Evolutionary conservation across 2,888 invertebrate genomes (phyloP).

Genomic region (Heliconius aoede): DNA sequence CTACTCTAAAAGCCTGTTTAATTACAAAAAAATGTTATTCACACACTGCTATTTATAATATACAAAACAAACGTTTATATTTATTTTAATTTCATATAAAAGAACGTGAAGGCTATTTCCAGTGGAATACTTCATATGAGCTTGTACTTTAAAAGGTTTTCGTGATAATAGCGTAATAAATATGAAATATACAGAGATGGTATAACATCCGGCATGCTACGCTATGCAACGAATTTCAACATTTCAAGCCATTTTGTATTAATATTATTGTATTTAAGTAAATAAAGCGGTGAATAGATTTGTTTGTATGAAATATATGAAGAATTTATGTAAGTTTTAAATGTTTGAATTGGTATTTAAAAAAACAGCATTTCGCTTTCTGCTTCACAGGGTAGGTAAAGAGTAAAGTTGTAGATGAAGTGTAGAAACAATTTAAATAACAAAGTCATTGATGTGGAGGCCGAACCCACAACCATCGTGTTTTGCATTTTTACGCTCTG

Average conservation of each 20-base stretch:
- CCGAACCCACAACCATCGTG: background rate
- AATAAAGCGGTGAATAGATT: background rate
- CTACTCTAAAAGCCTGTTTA: conserved; percentile 12
- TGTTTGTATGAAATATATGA: background rate
- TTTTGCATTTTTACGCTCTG: background rate
- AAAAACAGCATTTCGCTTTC: too few species aligned
- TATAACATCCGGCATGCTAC: conserved; percentile 48
- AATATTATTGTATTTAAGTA: conserved; percentile 21
- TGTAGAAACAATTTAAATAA: background rate
- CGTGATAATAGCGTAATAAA: conserved; percentile 49
- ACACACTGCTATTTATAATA: conserved; percentile 12
- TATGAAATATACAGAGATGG: conserved; percentile 47
- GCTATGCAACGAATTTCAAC: conserved; percentile 43
- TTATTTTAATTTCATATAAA: conserved; percentile 17
- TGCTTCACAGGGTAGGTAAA: too few species aligned
- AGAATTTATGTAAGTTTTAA: too few species aligned
- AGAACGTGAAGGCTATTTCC: conserved; percentile 12
- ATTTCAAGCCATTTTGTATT: conserved; percentile 32
- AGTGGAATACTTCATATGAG: conserved; percentile 39
- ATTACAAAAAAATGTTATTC: conserved; percentile 16
- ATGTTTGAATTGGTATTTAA: background rate
- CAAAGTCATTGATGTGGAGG: too few species aligned
- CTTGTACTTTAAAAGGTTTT: conserved; percentile 47
- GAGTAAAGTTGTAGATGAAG: too few species aligned
- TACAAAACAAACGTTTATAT: conserved; percentile 18